A percentile compares a stretch with the other conserved stretches of the same genome.
phyloP scores from a whole-genome alignment of 2,888 invertebrate genomes.

The Boloria euphrosyne region DNA sequence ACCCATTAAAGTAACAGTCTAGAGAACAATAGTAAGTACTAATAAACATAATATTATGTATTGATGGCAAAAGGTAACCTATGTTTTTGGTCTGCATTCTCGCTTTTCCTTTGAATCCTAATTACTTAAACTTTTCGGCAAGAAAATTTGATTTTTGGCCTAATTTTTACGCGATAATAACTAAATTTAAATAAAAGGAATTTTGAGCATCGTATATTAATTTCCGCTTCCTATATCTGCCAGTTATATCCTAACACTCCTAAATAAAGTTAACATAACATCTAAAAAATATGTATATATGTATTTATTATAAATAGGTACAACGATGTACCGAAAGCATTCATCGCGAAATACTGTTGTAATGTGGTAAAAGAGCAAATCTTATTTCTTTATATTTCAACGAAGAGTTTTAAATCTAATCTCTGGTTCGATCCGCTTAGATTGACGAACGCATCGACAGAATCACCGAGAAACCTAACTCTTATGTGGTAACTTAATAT shows the following conservation, averaged over 20 bases:
- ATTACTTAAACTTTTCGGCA: conserved; percentile 49
- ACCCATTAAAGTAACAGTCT: conserved; percentile 49
- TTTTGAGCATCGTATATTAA: conserved; percentile 72
- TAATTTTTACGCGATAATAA: conserved; percentile 39
- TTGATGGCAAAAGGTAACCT: conserved; percentile 80
- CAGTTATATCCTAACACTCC: conserved; percentile 72
- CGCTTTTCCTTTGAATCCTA: conserved; percentile 50
- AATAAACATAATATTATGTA: conserved; percentile 56
- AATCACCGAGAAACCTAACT: conserved; percentile 74
- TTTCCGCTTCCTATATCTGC: conserved; percentile 59
- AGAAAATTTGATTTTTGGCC: conserved; percentile 36
- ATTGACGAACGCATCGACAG: conserved; percentile 60
- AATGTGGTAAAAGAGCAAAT: conserved; percentile 77
- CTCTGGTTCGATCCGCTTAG: conserved; percentile 68
- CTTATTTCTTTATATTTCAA: conserved; percentile 74
- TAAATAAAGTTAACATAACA: conserved; percentile 79
- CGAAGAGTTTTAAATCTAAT: conserved; percentile 74
- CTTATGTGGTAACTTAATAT: conserved; percentile 82
- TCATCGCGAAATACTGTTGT: conserved; percentile 80
- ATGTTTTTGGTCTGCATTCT: conserved; percentile 77
- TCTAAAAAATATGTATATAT: conserved; percentile 68
- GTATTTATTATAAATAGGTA: conserved; percentile 71
- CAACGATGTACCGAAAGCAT: conserved; percentile 72
- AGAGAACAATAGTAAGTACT: conserved; percentile 63
- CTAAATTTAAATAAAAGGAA: conserved; percentile 61